These are phyloP conservation scores for Cyanoramphus novaezelandiae DNA, from an alignment of 2,113 vertebrate species.

Conservation along the genomic window DNA sequence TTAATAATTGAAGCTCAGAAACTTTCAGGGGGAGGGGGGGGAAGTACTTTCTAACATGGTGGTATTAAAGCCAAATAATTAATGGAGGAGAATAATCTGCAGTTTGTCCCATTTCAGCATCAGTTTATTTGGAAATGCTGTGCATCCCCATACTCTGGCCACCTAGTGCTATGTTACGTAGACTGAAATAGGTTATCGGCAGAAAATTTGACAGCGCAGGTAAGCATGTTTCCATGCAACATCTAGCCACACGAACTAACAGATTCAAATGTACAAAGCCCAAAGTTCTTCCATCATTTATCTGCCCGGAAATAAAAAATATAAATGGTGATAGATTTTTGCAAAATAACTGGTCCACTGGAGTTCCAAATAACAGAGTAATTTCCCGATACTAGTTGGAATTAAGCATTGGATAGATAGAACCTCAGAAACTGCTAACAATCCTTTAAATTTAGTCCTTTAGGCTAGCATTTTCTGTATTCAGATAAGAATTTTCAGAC, in stretches of 20 bases:
- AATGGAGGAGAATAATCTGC: not conserved
- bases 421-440: not conserved
- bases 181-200: not conserved
- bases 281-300: not conserved
- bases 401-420: not conserved
- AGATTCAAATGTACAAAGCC: not conserved
- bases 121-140: not conserved
- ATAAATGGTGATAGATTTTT: not conserved
- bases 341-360: not conserved
- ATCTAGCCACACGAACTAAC: not conserved
- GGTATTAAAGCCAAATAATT: not conserved
- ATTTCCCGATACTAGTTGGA: not conserved
- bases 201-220: not conserved
- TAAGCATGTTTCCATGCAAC: not conserved
- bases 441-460: not conserved
- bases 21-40: fast-evolving
- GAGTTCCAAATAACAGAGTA: not conserved
- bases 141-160: not conserved
- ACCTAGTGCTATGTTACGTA: not conserved
- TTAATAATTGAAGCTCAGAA: not conserved
- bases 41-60: not conserved
- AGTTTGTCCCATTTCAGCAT: not conserved
- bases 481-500: not conserved
- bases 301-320: not conserved
- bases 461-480: not conserved